Base-by-base conservation (phyloP, 2,888 invertebrate species). In the Drymonia ruficornis region DNA sequence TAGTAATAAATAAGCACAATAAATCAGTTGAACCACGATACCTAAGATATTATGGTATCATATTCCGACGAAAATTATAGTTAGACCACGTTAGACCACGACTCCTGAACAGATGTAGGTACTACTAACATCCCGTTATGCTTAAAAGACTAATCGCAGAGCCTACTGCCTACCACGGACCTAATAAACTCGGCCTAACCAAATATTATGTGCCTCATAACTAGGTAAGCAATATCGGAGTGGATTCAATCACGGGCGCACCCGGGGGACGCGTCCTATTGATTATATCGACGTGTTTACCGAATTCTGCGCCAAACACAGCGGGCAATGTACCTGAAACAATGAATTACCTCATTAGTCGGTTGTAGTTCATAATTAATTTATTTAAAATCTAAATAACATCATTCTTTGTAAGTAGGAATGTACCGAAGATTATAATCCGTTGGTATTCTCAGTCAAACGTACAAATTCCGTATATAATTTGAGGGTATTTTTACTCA, bases 241-340 rank as follows among this genome's bases (percentile, higher is more conserved):
- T 11, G 29, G 12, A 46, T 28, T 46, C 15, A 46, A 46, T 46
- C 46, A 29, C 29, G 15, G 29, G 7, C 18, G 11, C 15, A 29
- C 46, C 46, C 46, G 46, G 11, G 46, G 29, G 46, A 46, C 29
- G 46, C 63, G 49, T 57, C 65, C 53, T 57, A 49, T 61, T 48
- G 66, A 15, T 55, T 50, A 49, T 46, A 28, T 52, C 47, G 19
- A 55, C 11, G 18, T 12, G 49, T 46, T 46, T 46, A 59, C 42
- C 16, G 42, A 18, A 44, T 45, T 50, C n/a, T 18, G 16, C 43
- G 12, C 19, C 53, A 63, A 60, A 54, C 53, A 55, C 55, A 49
- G 52, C 44, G 52, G 40, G 58, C 53, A 56, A 58, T 63, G 61
- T 72, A 72, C 72, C 72, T 72, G 72, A 19, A 72, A 72, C 67